phyloP scores from a whole-genome alignment of 2,797 vertebrate species.

The Graptemys geographica region DNA sequence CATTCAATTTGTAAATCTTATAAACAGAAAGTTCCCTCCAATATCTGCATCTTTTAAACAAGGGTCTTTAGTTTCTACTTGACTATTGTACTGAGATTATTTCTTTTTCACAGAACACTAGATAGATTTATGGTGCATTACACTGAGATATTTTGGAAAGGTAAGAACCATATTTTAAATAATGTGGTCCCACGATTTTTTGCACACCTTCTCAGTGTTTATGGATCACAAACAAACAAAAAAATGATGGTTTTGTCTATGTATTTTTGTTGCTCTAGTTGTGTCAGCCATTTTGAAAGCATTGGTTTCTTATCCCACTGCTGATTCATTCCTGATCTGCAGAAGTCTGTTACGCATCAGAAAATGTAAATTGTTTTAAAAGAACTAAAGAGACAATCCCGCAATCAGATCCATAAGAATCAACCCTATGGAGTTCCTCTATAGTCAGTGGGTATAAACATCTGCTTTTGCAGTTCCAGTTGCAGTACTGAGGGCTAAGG shows the following conservation, averaged over 20 bases:
- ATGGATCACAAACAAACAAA: background rate
- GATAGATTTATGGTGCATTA: background rate
- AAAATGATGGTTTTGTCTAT: background rate
- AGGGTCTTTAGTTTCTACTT: background rate
- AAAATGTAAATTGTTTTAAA: background rate
- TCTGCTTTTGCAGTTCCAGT: background rate
- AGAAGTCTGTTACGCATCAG: background rate
- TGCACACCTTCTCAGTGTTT: background rate
- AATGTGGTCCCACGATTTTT: background rate
- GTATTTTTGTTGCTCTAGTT: background rate
- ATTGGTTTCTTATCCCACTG: background rate
- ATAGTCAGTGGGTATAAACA: background rate
- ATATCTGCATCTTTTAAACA: slow-evolving; percentile 34
- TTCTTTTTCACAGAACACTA: background rate
- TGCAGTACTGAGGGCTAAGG: background rate
- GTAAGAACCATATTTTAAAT: slow-evolving; percentile 23
- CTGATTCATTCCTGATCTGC: background rate
- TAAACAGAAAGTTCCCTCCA: slow-evolving; percentile 2
- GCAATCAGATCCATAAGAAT: background rate
- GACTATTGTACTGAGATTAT: background rate
- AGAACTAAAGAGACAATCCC: background rate
- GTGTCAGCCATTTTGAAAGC: background rate
- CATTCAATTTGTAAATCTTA: background rate
- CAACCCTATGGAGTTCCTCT: background rate
- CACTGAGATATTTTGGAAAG: background rate